Base-by-base conservation (phyloP, 30 jellyfish, hydroid and myxozoan genomes). In the Turritopsis dohrnii region DNA sequence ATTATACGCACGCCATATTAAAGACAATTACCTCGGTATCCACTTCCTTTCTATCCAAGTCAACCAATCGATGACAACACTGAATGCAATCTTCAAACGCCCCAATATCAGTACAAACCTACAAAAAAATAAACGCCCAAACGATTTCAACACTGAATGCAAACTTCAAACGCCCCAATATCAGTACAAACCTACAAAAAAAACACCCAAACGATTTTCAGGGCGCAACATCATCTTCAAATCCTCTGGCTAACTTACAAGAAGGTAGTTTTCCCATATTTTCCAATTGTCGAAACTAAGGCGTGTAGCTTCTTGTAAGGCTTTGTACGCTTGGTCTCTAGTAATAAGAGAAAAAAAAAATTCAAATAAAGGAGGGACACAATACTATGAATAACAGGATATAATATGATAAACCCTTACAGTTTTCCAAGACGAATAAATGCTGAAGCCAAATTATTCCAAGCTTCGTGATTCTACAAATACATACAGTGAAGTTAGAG, bases 91-190 rank as follows among this genome's bases (percentile, higher is more conserved):
- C 96, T 54, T 87, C 82, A 84, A 93, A 93, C 65, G 89, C 92
- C 16, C 96, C 98, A 53, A 93, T 76, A 71, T 93, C 98, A 41
- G 89, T 81, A 19, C 93, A 52, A 30, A 93, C 98, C 98, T 93
- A 29, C 0, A 29, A 54, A 21, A 85, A 81, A 7, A n/a, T n/a
- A n/a, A n/a, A n/a, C n/a, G n/a, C n/a, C n/a, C n/a, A n/a, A n/a
- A n/a, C 18, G n/a, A 30, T 23, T 69, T 0, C 28, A 69, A 5
- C 86, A 84, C 79, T 89, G 84, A 18, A 93, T 84, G 0, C 90
- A 60, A 23, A 88, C 96, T 54, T 87, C 82, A 84, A 93, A 93
- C 65, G 89, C 92, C 16, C 96, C 98, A 53, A 93, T 76, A 71
- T 93, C 98, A 41, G 89, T 81, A 19, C 93, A 52, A 30, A 93